Conservation (phyloP, 2,113 vertebrate species). For the Neolamprologus longior region DNA sequence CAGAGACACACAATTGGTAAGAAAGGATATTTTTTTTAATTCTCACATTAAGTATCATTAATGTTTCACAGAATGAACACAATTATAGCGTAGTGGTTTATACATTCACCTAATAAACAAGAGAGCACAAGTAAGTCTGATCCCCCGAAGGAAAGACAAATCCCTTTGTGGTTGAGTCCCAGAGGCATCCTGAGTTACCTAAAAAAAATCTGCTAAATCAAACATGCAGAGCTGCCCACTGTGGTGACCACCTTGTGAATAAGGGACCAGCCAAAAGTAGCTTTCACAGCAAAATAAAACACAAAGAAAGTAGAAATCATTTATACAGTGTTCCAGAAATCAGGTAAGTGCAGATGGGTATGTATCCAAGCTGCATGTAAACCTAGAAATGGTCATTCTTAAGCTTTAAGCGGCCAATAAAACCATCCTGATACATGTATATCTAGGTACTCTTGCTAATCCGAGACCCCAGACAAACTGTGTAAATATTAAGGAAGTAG, state of each 20-base stretch:
- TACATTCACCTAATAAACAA: background rate
- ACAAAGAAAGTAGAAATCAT: background rate
- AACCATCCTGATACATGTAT: background rate
- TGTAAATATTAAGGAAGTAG: background rate
- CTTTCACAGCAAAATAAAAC: background rate
- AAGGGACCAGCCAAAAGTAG: background rate
- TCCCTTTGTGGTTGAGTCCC: background rate
- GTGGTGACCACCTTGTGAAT: background rate
- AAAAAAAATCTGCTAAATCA: background rate
- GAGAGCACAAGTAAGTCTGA: background rate
- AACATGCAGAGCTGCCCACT: background rate
- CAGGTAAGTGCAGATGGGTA: background rate
- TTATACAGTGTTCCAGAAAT: background rate
- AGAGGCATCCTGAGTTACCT: background rate
- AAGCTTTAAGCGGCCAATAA: background rate
- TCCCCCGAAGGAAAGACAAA: background rate
- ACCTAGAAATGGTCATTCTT: background rate
- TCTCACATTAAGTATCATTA: background rate
- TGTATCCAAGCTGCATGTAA: background rate
- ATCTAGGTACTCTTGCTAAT: background rate
- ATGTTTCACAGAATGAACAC: background rate
- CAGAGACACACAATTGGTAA: background rate
- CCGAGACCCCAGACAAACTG: background rate
- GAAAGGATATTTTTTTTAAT: rapidly evolving
- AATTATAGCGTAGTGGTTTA: background rate